Percentiles rank a stretch among this genome's conserved stretches.
Evolutionary conservation across 2,888 invertebrate genomes (phyloP).

Genomic region (Xanthostigma xanthostigma): DNA sequence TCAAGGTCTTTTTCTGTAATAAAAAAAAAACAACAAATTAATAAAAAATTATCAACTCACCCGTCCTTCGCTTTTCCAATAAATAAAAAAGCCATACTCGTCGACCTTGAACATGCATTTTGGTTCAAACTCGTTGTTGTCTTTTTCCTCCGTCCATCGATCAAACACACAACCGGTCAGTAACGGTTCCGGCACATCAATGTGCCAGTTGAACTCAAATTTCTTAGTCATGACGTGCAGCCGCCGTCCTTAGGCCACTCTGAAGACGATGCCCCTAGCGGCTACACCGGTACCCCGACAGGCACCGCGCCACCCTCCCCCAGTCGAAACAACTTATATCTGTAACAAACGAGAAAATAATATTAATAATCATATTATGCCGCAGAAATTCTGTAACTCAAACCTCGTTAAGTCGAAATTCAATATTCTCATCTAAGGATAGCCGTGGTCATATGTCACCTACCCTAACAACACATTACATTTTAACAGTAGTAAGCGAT

Average conservation of each 20-base stretch:
- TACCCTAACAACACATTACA: no score
- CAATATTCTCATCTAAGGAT: no score
- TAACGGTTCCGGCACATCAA: conserved; percentile 79
- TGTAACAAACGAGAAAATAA: not conserved
- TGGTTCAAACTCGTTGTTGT: conserved; percentile 76
- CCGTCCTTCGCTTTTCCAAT: conserved; percentile 93
- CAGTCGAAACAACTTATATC: not conserved
- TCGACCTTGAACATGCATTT: conserved; percentile 88
- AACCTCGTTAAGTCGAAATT: no score
- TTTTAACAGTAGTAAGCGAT: no score
- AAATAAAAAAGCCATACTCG: conserved; percentile 94
- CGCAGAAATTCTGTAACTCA: no score
- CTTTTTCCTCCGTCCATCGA: conserved; percentile 96
- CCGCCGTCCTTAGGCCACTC: no score
- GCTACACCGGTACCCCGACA: not conserved
- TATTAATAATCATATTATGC: not conserved
- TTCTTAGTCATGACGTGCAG: conserved; percentile 73
- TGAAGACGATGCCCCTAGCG: not conserved
- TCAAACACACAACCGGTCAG: conserved; percentile 81
- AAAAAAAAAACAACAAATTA: not conserved
- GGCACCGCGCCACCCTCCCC: not conserved
- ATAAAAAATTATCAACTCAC: conserved; percentile 34
- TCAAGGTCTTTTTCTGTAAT: not conserved
- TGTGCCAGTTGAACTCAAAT: conserved; percentile 98
- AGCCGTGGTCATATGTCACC: no score